These are phyloP conservation scores for Rhagophthalmus giganteus DNA, from an alignment of 2,888 invertebrate genomes.

Conservation along the genomic window DNA sequence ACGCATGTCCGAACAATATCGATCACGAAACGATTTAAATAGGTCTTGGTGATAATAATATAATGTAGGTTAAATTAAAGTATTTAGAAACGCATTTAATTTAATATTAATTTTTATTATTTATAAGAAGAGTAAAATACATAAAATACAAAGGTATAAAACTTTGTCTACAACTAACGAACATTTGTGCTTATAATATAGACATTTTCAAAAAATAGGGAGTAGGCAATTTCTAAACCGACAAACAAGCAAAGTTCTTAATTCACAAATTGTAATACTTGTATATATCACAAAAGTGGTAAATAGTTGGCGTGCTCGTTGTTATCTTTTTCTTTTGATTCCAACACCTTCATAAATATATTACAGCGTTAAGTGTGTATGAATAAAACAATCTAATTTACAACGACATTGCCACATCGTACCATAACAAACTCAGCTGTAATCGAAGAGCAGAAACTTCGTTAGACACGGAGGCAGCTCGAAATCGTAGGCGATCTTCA, in stretches of 20 bases:
- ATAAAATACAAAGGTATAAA: slow-evolving; percentile 34
- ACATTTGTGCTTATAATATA: not conserved
- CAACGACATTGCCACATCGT: too few relatives aligned
- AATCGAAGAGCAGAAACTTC: slow-evolving; percentile 71
- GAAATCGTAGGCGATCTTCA: slow-evolving; percentile 61
- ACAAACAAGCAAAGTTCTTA: not conserved
- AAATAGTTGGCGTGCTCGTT: not conserved
- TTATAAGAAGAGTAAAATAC: slow-evolving; percentile 20
- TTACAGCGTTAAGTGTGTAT: not conserved
- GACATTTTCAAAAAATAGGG: not conserved
- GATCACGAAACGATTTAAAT: too few relatives aligned
- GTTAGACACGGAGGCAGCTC: slow-evolving; percentile 68
- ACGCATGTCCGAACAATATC: too few relatives aligned
- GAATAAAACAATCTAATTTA: not conserved
- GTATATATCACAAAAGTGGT: slow-evolving; percentile 1
- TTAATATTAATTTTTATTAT: slow-evolving; percentile 6
- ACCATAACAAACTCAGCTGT: slow-evolving; percentile 52
- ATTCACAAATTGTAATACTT: not conserved
- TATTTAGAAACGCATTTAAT: not conserved
- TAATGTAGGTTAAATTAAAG: too few relatives aligned
- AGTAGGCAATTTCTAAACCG: not conserved
- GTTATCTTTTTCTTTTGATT: not conserved
- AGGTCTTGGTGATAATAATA: too few relatives aligned
- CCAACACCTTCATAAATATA: not conserved
- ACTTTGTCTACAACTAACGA: slow-evolving; percentile 24